These are phyloP conservation scores for Epinephelus lanceolatus DNA, from an alignment of 2,113 vertebrate species.

Conservation along the genomic window DNA sequence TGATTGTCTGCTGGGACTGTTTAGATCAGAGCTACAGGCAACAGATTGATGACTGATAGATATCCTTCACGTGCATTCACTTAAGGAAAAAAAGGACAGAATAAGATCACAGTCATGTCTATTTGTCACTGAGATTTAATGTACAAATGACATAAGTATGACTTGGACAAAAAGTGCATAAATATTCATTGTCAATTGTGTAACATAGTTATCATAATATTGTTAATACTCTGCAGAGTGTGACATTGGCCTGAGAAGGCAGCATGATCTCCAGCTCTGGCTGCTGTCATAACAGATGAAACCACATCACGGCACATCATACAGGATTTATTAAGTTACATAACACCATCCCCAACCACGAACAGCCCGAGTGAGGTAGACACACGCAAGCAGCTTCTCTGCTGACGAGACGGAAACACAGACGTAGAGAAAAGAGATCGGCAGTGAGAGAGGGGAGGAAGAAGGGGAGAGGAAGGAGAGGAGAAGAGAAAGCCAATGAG, in stretches of 20 bases:
- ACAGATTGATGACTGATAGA: not conserved
- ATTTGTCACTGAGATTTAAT: not conserved
- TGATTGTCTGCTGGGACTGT: not conserved
- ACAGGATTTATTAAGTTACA: conserved; percentile 66
- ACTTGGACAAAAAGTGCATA: not conserved
- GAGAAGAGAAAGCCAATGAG: conserved; percentile 4
- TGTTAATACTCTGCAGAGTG: not conserved
- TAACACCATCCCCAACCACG: conserved; percentile 34
- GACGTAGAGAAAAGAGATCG: not conserved
- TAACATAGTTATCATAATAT: not conserved
- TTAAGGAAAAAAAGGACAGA: not conserved
- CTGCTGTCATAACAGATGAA: conserved; percentile 40
- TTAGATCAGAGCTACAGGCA: not conserved
- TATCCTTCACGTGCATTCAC: not conserved
- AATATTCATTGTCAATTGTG: not conserved
- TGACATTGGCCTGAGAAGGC: not conserved
- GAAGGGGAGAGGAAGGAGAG: not conserved
- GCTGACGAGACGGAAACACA: conserved; percentile 24
- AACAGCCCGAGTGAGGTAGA: not conserved
- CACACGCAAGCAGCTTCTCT: conserved; percentile 28
- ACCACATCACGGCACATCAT: conserved; percentile 41
- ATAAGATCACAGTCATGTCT: not conserved
- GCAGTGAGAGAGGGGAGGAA: not conserved
- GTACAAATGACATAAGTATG: not conserved
- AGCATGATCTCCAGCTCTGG: conserved; percentile 5